Evolutionary conservation across 1,140 invertebrate genomes (phyloP).

Genomic region (Caenorhabditis inopinata): DNA sequence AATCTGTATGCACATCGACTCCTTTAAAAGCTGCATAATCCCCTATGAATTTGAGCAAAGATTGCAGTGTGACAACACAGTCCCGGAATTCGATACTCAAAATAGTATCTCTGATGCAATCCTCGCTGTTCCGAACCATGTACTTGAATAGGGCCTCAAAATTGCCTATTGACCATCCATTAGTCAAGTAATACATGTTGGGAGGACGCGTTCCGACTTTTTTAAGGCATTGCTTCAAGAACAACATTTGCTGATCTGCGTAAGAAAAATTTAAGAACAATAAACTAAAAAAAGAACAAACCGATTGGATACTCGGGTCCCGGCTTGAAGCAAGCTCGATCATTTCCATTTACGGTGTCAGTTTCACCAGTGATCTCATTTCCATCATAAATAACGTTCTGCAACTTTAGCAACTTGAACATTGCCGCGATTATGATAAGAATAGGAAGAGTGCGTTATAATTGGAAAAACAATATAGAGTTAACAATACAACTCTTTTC

Average conservation of each 20-base stretch:
- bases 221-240: conserved; percentile 18
- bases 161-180: neutral
- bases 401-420: neutral
- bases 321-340: conserved; percentile 18
- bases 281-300: neutral
- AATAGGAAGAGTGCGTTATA: no score
- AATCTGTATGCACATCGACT: neutral
- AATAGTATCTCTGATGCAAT: neutral
- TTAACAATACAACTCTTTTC: no score
- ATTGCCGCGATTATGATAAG: no score
- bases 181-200: conserved; percentile 9
- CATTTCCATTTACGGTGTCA: neutral
- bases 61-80: neutral
- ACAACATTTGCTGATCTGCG: conserved; percentile 7
- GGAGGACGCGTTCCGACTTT: neutral
- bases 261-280: neutral
- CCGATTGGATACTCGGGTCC: neutral
- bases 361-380: conserved; percentile 7
- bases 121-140: neutral
- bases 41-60: neutral
- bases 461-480: no score
- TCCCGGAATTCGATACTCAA: conserved; percentile 6
- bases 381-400: conserved; percentile 9
- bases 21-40: conserved; percentile 9
- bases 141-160: conserved; percentile 15